Evolutionary conservation across 2,888 invertebrate species (phyloP).

Genomic region (Eudasyphora cyanicolor): DNA sequence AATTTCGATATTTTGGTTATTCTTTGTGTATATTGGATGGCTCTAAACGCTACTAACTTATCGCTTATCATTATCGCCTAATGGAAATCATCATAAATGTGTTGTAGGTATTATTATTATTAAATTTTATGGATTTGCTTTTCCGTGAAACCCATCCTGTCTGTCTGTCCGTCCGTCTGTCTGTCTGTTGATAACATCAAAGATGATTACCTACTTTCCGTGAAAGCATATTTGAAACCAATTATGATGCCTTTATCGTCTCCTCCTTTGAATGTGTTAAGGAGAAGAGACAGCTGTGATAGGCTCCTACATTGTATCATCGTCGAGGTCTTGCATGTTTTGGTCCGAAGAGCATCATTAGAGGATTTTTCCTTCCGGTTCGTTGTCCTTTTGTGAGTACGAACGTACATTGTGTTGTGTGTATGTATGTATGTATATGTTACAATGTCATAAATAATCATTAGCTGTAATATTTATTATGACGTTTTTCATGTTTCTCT

Average conservation of each 20-base stretch:
- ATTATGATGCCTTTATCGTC: not conserved
- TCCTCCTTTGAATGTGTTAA: not conserved
- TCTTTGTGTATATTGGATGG: too few species aligned
- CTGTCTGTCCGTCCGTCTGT: too few species aligned
- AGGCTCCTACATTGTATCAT: too few species aligned
- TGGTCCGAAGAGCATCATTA: not conserved
- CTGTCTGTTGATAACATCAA: not conserved
- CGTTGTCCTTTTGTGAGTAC: not conserved
- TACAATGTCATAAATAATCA: constrained; percentile 44
- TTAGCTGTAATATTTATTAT: constrained; percentile 49
- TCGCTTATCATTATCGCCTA: not conserved
- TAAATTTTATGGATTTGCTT: constrained; percentile 5
- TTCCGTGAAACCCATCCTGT: not conserved
- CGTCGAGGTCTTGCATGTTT: not conserved
- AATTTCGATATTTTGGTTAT: not conserved
- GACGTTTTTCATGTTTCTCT: constrained; percentile 32
- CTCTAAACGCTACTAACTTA: not conserved
- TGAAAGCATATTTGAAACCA: not conserved
- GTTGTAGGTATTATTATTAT: not conserved
- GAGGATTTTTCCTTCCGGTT: not conserved
- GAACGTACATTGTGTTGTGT: not conserved
- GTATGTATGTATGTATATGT: not conserved
- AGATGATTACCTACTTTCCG: not conserved
- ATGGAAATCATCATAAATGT: not conserved
- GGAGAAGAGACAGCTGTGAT: too few species aligned